Percentiles rank a stretch among this genome's conserved stretches.
Conservation (phyloP, 2,113 vertebrate species). For the Pluvialis apricaria region DNA sequence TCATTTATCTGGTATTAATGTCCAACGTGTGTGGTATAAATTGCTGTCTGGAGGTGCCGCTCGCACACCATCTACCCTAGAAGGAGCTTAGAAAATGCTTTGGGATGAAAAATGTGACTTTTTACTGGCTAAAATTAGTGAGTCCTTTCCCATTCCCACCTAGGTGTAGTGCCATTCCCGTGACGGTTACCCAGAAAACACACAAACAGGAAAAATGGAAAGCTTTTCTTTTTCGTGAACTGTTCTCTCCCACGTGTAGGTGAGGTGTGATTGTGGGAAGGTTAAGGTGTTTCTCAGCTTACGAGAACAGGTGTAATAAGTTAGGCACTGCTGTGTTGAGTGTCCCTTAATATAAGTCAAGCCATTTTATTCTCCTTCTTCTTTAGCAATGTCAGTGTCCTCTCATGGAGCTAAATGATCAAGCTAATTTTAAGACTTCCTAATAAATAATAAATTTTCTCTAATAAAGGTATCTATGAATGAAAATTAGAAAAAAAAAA, state of each 20-base stretch:
- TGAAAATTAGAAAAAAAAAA: not conserved
- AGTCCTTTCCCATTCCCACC: not conserved
- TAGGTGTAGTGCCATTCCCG: rapidly evolving
- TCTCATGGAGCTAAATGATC: not conserved
- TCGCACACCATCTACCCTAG: not conserved
- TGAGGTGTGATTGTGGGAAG: not conserved
- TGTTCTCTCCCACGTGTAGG: rapidly evolving
- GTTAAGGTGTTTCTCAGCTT: not conserved
- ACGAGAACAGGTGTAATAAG: rapidly evolving
- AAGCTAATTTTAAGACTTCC: not conserved
- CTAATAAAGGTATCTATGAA: not conserved
- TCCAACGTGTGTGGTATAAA: rapidly evolving
- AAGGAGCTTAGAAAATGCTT: not conserved
- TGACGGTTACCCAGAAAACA: not conserved
- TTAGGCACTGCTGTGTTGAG: not conserved
- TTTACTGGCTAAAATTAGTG: not conserved
- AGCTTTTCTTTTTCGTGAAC: not conserved
- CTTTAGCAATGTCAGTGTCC: not conserved
- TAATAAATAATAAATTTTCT: not conserved
- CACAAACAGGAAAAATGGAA: not conserved
- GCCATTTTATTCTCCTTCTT: not conserved
- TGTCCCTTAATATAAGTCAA: not conserved
- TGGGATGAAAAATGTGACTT: not conserved
- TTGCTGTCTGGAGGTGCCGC: not conserved
- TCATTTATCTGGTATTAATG: not conserved